Conservation (phyloP, 2,113 vertebrate species). For the Macaca mulatta region DNA sequence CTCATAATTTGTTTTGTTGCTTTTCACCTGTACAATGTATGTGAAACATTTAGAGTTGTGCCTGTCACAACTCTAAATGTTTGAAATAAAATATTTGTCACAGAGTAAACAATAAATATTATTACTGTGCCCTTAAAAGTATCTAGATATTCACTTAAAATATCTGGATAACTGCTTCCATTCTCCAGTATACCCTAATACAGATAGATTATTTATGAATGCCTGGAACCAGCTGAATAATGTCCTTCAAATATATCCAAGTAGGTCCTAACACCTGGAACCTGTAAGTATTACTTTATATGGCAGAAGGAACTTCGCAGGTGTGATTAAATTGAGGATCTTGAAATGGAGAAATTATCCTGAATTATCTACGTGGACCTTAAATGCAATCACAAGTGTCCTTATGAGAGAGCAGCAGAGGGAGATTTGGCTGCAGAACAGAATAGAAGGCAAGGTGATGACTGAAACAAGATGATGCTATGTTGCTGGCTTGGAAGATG, state of each 20-base stretch:
- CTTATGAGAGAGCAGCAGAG: background rate
- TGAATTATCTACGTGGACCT: background rate
- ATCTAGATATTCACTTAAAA: background rate
- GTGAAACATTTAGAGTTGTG: conserved; percentile 3
- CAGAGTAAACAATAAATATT: background rate
- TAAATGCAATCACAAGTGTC: background rate
- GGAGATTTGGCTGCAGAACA: background rate
- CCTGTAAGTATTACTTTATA: background rate
- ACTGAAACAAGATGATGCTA: background rate
- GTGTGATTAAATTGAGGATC: background rate
- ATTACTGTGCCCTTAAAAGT: background rate
- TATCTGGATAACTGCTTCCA: background rate
- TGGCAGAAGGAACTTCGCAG: background rate
- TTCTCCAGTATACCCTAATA: background rate
- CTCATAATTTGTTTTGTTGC: conserved; percentile 20
- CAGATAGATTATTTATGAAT: background rate
- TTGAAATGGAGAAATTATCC: background rate
- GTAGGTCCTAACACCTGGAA: background rate
- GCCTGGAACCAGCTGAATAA: background rate
- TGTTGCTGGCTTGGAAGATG: background rate
- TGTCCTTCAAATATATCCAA: background rate
- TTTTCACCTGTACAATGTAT: background rate
- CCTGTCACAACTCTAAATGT: background rate
- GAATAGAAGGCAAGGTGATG: background rate
- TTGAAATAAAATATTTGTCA: background rate